Base-by-base conservation (phyloP, 1,140 invertebrate species). In the Papilio helenus region DNA sequence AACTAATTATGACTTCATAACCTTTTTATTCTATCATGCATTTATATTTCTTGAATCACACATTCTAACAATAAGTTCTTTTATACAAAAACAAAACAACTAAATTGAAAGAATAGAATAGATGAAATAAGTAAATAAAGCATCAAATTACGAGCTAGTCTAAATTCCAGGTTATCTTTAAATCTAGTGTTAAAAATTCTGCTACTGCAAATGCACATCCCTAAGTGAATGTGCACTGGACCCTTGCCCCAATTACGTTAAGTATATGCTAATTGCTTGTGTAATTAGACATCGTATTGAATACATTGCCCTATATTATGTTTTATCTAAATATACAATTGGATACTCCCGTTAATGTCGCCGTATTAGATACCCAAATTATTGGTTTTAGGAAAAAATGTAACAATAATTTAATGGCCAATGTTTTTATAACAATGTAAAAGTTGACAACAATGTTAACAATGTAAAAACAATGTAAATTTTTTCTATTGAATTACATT, bases 221-320 rank as follows among this genome's bases (percentile, higher is more conserved):
- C 61, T 34, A 34, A 68, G 23, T 9, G 0, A 4, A 65, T 65
- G 26, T 68, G 61, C 61, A 68, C 61, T 68, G 61, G 61, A 68
- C 61, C 61, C 61, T 68, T 68, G 61, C 61, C 61, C 61, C 7
- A 68, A 68, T 68, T 68, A 68, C 10, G 14, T 34, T 68, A 68
- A 68, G 26, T 68, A 68, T 16, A 68, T 29, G 61, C 26, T 68
- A 68, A 68, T 68, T 68, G 61, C 72, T 68, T 65, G 34, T 71
- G 44, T 73, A 68, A 68, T 68, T 68, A 68, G 61, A 68, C 26
- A 12, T 23, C 55, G 58, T 61, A 61, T 68, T 68, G 61, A 81
- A 81, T 82, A 80, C 55, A 83, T 82, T 80, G 80, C 49, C 80
- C 83, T 83, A 46, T 82, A 79, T 82, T 83, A 78, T 78, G 58